Conservation (phyloP, 2,797 vertebrate species). For the Tiaroga cobitis region DNA sequence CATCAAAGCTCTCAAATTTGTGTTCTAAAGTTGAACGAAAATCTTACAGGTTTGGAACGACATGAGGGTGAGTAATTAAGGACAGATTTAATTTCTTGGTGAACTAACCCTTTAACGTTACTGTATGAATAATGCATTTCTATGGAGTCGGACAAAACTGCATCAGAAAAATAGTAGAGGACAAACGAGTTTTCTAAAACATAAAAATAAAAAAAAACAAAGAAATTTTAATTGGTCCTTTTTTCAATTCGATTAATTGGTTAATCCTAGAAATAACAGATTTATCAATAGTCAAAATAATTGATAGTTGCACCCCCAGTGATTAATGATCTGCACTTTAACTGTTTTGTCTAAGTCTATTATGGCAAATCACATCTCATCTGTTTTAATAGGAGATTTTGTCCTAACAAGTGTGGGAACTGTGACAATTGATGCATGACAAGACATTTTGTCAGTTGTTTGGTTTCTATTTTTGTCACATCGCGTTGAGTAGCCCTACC, state of each 20-base stretch:
- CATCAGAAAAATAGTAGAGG: neutral
- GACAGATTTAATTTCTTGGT: too few species aligned
- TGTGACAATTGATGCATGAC: constrained; percentile 11
- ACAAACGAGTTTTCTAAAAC: neutral
- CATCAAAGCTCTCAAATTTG: too few species aligned
- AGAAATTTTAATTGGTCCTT: fast-evolving
- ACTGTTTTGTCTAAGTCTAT: neutral
- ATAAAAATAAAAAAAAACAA: too few species aligned
- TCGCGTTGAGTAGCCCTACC: neutral
- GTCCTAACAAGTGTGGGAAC: neutral
- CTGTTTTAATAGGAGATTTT: neutral
- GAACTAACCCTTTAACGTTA: too few species aligned
- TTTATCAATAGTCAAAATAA: neutral
- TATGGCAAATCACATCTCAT: neutral
- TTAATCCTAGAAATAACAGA: neutral
- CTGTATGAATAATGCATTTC: too few species aligned
- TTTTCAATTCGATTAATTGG: neutral
- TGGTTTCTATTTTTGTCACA: neutral
- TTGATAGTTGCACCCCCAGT: neutral
- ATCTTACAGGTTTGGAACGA: too few species aligned
- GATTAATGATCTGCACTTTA: neutral
- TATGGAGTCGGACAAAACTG: too few species aligned
- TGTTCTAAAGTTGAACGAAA: too few species aligned
- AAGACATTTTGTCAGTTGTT: constrained; percentile 4
- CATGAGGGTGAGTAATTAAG: too few species aligned